Conservation (phyloP, 2,888 invertebrate species). For the Ellobium chinense region DNA sequence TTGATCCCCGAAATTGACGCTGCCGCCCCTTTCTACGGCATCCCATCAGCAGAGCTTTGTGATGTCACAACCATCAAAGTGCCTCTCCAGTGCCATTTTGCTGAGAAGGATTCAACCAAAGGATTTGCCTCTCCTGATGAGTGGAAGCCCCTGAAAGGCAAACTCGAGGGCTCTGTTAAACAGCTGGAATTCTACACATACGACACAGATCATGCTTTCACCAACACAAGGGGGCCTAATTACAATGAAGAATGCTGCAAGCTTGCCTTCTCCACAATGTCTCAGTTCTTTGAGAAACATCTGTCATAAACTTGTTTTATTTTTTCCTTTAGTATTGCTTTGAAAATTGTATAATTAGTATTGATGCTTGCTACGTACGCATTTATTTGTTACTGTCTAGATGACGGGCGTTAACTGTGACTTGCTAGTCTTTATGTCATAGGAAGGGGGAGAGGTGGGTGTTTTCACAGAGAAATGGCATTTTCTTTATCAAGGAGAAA, state of each 20-base stretch:
- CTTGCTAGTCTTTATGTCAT: no score
- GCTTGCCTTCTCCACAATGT: slow-evolving; percentile 57
- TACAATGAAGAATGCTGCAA: slow-evolving; percentile 58
- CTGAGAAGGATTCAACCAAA: slow-evolving; percentile 62
- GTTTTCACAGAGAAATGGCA: no score
- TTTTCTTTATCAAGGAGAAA: no score
- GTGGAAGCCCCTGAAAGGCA: slow-evolving; percentile 57
- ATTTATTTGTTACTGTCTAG: no score
- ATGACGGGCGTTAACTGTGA: no score
- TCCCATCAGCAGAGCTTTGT: slow-evolving; percentile 60
- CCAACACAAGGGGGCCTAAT: slow-evolving; percentile 59
- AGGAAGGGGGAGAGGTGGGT: no score
- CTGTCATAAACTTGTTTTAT: slow-evolving; percentile 49
- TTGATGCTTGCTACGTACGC: no score
- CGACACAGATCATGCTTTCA: slow-evolving; percentile 67
- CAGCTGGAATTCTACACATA: slow-evolving; percentile 62
- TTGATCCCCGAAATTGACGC: slow-evolving; percentile 66
- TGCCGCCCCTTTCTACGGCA: slow-evolving; percentile 74
- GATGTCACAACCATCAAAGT: slow-evolving; percentile 67
- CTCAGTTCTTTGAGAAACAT: slow-evolving; percentile 62
- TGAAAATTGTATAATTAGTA: no score
- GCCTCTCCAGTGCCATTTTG: slow-evolving; percentile 75
- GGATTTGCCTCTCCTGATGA: slow-evolving; percentile 69
- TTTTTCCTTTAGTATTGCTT: neutral
- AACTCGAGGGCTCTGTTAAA: slow-evolving; percentile 56